phyloP scores from a whole-genome alignment of 2,888 invertebrate genomes.

The Amorpha juglandis region DNA sequence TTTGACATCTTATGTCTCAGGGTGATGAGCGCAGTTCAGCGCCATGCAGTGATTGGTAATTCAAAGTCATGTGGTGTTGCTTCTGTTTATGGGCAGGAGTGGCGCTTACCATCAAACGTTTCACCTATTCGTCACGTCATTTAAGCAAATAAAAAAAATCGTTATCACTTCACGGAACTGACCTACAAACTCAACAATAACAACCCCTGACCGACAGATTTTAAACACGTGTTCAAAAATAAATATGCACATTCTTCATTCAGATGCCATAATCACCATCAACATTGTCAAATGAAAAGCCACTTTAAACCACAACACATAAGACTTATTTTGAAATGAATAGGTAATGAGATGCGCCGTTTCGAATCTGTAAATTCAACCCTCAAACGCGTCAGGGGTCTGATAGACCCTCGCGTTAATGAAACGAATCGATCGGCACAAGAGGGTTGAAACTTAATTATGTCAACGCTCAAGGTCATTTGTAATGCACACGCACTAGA shows the following conservation, averaged over 20 bases:
- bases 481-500: slow-evolving; percentile 23
- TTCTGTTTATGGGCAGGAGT: too few relatives aligned
- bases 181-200: slow-evolving; percentile 34
- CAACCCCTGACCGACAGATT: slow-evolving; percentile 26
- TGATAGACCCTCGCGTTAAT: slow-evolving; percentile 62
- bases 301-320: slow-evolving; percentile 32
- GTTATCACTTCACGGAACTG: slow-evolving; percentile 29
- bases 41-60: too few relatives aligned
- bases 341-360: slow-evolving; percentile 31
- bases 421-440: slow-evolving; percentile 67
- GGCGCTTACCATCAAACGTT: too few relatives aligned
- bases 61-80: too few relatives aligned
- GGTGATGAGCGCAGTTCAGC: too few relatives aligned
- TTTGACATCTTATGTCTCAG: too few relatives aligned
- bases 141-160: neutral
- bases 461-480: slow-evolving; percentile 74
- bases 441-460: slow-evolving; percentile 71
- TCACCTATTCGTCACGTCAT: too few relatives aligned
- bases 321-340: slow-evolving; percentile 38
- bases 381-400: slow-evolving; percentile 56
- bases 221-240: slow-evolving; percentile 32
- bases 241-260: slow-evolving; percentile 33
- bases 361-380: slow-evolving; percentile 44
- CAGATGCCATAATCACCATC: slow-evolving; percentile 30
- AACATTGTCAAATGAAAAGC: slow-evolving; percentile 35